Percentiles rank a stretch among this genome's conserved stretches.
Evolutionary conservation across 2,113 vertebrate species (phyloP).

Genomic region (Laterallus jamaicensis): DNA sequence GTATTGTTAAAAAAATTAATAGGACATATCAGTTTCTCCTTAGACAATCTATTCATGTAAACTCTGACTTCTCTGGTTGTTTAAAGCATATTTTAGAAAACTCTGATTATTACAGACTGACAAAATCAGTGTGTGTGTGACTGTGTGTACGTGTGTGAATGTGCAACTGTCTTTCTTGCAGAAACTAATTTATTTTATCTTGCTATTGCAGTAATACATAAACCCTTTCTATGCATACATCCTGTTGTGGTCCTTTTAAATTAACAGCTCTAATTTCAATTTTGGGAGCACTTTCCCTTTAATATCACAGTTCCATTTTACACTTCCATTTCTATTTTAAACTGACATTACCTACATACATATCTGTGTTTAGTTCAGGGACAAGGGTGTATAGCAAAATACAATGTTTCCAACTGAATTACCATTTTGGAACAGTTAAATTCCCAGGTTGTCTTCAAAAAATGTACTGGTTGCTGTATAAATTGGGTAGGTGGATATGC

Average conservation of each 20-base stretch:
- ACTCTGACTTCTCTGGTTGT: conserved; percentile 48
- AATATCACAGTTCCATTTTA: not conserved
- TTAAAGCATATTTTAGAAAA: conserved; percentile 55
- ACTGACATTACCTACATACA: conserved; percentile 15
- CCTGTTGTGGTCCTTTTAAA: not conserved
- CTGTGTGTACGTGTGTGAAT: not conserved
- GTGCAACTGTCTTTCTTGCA: not conserved
- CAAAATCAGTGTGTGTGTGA: conserved; percentile 9
- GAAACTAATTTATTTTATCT: conserved; percentile 73
- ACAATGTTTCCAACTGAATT: not conserved
- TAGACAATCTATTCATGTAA: conserved; percentile 22
- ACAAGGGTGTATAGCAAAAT: not conserved
- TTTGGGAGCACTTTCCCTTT: not conserved
- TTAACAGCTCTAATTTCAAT: not conserved
- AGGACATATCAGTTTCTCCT: conserved; percentile 41
- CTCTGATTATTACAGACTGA: conserved; percentile 32
- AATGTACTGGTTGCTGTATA: conserved; percentile 26
- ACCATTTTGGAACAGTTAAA: not conserved
- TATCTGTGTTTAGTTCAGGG: not conserved
- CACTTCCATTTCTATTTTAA: not conserved
- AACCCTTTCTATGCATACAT: not conserved
- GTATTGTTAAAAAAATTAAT: conserved; percentile 31
- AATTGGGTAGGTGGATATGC: conserved; percentile 43
- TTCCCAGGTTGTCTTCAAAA: conserved; percentile 13
- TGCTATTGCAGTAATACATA: conserved; percentile 11